Conservation (phyloP, 2,113 vertebrate species). For the Fregetta grallaria region DNA sequence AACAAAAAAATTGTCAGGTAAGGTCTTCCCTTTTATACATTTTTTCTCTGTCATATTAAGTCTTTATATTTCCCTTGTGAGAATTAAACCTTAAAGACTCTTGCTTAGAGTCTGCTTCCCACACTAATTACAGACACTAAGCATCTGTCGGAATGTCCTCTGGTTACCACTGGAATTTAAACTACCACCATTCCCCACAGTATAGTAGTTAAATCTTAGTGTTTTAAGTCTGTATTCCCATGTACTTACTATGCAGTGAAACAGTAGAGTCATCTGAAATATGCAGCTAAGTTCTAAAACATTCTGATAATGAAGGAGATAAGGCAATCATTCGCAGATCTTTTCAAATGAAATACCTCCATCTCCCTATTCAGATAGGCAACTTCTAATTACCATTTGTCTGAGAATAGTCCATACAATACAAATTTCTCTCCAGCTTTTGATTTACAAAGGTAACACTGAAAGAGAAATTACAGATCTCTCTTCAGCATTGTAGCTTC, state of each 20-base stretch:
- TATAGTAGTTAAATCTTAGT: slow-evolving; percentile 12
- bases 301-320: not conserved
- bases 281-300: not conserved
- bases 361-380: not conserved
- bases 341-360: not conserved
- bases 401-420: not conserved
- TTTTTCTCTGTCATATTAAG: not conserved
- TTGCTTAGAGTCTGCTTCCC: slow-evolving; percentile 19
- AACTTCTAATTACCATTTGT: not conserved
- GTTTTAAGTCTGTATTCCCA: not conserved
- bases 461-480: not conserved
- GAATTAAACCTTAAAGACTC: slow-evolving; percentile 43
- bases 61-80: slow-evolving; percentile 37
- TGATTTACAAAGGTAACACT: not conserved
- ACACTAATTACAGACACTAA: slow-evolving; percentile 56
- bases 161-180: slow-evolving; percentile 42
- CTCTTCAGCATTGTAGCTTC: not conserved
- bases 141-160: slow-evolving; percentile 26
- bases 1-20: not conserved
- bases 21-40: not conserved
- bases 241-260: not conserved
- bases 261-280: not conserved
- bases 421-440: not conserved
- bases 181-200: not conserved
- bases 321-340: not conserved